Evolutionary conservation across 2,113 vertebrate genomes (phyloP), one percentile per base, ranked within the genome.

Genomic region (human (Homo sapiens)): DNA sequence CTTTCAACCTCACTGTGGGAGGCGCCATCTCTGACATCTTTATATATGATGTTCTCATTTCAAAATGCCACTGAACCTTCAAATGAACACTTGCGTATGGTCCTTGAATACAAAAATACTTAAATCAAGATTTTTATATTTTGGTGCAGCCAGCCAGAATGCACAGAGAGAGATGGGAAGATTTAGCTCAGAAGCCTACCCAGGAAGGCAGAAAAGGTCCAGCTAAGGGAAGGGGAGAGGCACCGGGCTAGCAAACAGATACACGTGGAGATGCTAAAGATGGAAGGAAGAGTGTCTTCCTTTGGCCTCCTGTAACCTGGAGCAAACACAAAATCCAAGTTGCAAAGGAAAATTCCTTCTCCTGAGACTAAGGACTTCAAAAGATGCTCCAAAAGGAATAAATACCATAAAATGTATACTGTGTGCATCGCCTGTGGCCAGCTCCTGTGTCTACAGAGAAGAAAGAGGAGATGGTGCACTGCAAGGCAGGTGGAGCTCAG

Each of bases 21-120:
- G 99, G 98, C 97, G 98, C 98, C 97, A 95, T 97, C 97, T 96
- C 98, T 99, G 99, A 99, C 99, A 99, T 99, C 99, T 99, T 99
- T 99, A 99, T 99, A 99, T 98, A 99, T 97, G 99, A 99, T 98
- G 97, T 96, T 99, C 99, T 99, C 98, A 97, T 99, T 99, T 99
- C 98, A 98, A 99, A 99, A 99, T 98, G 99, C 98, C 98, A 99
- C 98, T 98, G 98, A 99, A 98, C 99, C 99, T 99, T 99, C 98
- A 98, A 99, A 99, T 99, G 99, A 99, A 98, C 98, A 98, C 98
- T 98, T 98, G 98, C 93, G 97, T 98, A 98, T 98, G 99, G 99
- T 99, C 98, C 98, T 97, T 97, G 98, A 99, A 99, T 99, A 99
- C 98, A 98, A 99, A 99, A 99, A 98, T 97, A 98, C 97, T 98